phyloP scores from a whole-genome alignment of 2,888 invertebrate genomes.

The Stratiomys singularior region DNA sequence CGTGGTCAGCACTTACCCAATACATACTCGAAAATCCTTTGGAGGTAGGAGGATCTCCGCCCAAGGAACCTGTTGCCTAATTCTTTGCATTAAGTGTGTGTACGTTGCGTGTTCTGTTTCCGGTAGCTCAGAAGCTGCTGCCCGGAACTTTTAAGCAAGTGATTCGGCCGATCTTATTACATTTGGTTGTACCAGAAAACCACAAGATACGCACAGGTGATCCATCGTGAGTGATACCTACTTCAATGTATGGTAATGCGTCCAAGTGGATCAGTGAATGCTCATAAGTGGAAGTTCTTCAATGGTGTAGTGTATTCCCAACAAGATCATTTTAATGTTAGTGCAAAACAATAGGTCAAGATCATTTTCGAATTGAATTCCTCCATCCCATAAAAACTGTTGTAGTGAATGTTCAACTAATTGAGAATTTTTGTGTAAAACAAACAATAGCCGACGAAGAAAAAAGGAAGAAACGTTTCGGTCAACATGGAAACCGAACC shows the following conservation, averaged over 20 bases:
- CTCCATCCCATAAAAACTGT: too few relatives aligned
- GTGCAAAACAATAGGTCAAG: too few relatives aligned
- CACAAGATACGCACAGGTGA: conserved; percentile 8
- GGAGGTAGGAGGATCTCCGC: background rate
- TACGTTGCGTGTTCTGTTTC: background rate
- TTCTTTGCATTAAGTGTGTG: background rate
- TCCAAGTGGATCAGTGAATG: too few relatives aligned
- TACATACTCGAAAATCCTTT: background rate
- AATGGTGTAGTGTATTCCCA: background rate
- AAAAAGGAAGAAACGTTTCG: background rate
- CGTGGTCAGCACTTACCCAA: too few relatives aligned
- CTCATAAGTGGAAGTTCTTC: too few relatives aligned
- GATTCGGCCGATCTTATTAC: background rate
- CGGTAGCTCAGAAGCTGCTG: background rate
- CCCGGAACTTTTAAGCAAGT: background rate
- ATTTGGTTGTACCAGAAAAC: background rate
- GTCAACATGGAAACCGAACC: conserved; percentile 60
- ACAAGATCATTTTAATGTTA: background rate
- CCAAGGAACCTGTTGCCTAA: background rate
- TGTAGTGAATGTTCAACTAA: too few relatives aligned
- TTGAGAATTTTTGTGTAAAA: background rate
- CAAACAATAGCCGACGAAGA: background rate
- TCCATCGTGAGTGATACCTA: background rate
- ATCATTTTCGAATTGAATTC: too few relatives aligned
- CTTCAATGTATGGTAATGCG: too few relatives aligned